Base-by-base conservation (phyloP, 1,140 invertebrate genomes). In the Hestina assimilis region DNA sequence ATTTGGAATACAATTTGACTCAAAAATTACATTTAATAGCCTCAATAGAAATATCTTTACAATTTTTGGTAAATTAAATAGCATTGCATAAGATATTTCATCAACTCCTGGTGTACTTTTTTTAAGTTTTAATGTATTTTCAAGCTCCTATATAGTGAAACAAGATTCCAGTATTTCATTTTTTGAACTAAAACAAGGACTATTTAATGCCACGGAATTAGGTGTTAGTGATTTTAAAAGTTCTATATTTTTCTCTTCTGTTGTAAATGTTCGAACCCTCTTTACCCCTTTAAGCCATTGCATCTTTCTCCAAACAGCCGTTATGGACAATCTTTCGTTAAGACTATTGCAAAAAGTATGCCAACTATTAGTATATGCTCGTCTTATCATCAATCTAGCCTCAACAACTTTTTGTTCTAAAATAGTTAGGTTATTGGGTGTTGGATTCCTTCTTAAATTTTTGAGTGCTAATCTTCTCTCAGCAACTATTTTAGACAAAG, bases 21-120 rank as follows among this genome's bases (percentile, higher is more conserved):
- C 35, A 20, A 54, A 42, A 33, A 54, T 45, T 21, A 6, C n/a
- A 15, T 53, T 53, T 21, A 19, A 56, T 12, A 56, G 1, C 9
- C 48, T 20, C 21, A 56, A 11, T 46, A 56, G 38, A 42, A 40
- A 56, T 1, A 6, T n/a, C 41, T 56, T 56, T 14, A 23, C 54
- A 46, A n/a, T 3, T 7, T 20, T 29, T 0, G 69, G 66, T 20
- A 72, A 24, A 54, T 69, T 47, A 26, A 24, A 41, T 28, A 75
- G 47, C 72, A 75, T 72, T 1, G 60, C 64, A 56, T 68, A 75
- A 0, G 66, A 51, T 6, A 75, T 66, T 1, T 38, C 21, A 41
- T 72, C 72, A 42, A 29, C n/a, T 1, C 72, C 72, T 1, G 72
- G 63, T 3, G 63, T 28, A 19, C 59, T 66, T 28, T 69, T 55